Percentiles rank a stretch among this genome's conserved stretches.
Evolutionary conservation across 2,888 invertebrate genomes (phyloP).

Genomic region (Pachymerium ferrugineum): DNA sequence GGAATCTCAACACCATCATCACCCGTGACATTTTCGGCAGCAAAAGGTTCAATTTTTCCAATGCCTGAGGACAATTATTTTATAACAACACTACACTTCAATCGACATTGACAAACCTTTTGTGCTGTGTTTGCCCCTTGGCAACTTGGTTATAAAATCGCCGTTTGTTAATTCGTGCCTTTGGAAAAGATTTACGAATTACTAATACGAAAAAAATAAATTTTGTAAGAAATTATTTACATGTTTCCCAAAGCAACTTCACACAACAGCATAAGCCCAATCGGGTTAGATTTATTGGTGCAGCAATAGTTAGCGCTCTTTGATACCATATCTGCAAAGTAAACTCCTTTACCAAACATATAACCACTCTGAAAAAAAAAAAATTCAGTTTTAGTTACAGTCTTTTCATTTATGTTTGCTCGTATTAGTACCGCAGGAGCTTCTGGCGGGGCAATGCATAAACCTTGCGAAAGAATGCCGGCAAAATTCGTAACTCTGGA

Average conservation of each 20-base stretch:
- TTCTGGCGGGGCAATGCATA: constrained; percentile 96
- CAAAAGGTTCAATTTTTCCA: constrained; percentile 80
- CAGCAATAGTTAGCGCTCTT: constrained; percentile 97
- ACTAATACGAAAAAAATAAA: not conserved
- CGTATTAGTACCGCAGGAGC: constrained; percentile 65
- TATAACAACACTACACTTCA: too few relatives aligned
- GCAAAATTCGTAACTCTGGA: constrained; percentile 90
- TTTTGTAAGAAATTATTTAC: constrained; percentile 53
- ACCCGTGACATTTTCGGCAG: constrained; percentile 54
- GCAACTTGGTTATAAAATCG: constrained; percentile 69
- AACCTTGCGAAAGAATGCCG: constrained; percentile 77
- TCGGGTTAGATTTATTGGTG: constrained; percentile 61
- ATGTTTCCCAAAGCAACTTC: constrained; percentile 93
- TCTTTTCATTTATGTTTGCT: not conserved
- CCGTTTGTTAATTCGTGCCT: constrained; percentile 70
- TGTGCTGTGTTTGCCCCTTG: constrained; percentile 77
- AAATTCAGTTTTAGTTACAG: not conserved
- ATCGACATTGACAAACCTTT: too few relatives aligned
- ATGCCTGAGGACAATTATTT: too few relatives aligned
- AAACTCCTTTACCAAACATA: constrained; percentile 98
- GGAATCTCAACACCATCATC: constrained; percentile 72
- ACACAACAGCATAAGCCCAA: constrained; percentile 83
- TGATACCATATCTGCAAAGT: constrained; percentile 98
- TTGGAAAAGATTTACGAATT: constrained; percentile 40
- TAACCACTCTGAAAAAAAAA: constrained; percentile 50